These are phyloP conservation scores for Cordylochernes scorpioides DNA, from an alignment of 2,888 invertebrate species.

Conservation along the genomic window DNA sequence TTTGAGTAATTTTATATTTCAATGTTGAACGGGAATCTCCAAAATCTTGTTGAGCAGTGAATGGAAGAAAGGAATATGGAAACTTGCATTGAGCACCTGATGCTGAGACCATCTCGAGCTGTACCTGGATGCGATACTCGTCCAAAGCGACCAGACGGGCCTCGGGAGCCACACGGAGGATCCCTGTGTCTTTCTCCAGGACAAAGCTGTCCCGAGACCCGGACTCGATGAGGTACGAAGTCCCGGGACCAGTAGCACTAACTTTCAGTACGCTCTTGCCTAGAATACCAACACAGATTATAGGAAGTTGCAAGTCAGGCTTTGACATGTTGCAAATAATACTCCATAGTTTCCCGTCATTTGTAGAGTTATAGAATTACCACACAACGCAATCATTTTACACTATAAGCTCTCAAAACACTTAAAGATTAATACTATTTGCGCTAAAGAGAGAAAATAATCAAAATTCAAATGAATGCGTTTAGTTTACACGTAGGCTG, in stretches of 20 bases:
- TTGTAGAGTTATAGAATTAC: too few species aligned
- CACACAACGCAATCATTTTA: too few species aligned
- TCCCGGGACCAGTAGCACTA: conserved; percentile 44
- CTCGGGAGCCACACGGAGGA: conserved; percentile 26
- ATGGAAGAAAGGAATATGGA: too few species aligned
- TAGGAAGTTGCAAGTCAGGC: neutral
- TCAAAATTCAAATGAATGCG: too few species aligned
- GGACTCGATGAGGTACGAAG: conserved; percentile 35
- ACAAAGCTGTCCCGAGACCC: conserved; percentile 50
- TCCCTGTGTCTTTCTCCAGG: conserved; percentile 31
- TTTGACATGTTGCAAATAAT: neutral
- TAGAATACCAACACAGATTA: conserved; percentile 19
- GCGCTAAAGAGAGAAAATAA: too few species aligned
- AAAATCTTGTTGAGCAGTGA: too few species aligned
- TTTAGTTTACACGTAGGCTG: too few species aligned
- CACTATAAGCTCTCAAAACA: too few species aligned
- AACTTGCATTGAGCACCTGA: conserved; percentile 1
- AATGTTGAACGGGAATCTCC: too few species aligned
- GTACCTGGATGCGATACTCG: too few species aligned
- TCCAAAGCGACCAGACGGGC: conserved; percentile 41
- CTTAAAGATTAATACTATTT: too few species aligned
- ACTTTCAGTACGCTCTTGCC: conserved; percentile 42
- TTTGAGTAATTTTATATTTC: too few species aligned
- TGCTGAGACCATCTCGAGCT: neutral
- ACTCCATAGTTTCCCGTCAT: conserved; percentile 23